phyloP scores from a whole-genome alignment of 2,797 vertebrate genomes.

The Morus bassanus region DNA sequence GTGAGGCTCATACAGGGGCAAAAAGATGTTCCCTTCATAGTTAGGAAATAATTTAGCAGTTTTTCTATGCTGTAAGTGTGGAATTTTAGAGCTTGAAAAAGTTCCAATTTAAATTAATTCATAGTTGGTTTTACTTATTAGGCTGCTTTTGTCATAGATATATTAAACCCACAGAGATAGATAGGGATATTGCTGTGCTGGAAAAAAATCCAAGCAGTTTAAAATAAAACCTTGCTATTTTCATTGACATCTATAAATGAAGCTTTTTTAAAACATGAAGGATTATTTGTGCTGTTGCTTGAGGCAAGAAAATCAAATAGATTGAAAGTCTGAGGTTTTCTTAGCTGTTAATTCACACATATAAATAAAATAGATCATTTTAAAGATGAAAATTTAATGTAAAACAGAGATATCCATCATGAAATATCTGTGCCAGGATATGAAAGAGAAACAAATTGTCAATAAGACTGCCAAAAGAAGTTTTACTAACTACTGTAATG shows the following conservation, averaged over 20 bases:
- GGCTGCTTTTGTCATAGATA: not conserved
- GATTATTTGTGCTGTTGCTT: not conserved
- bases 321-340: not conserved
- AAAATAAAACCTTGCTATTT: not conserved
- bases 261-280: not conserved
- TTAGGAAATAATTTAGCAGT: not conserved
- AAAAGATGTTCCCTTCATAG: not conserved
- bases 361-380: not conserved
- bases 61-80: not conserved
- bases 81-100: not conserved
- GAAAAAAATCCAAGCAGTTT: not conserved
- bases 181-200: not conserved
- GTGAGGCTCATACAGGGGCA: not conserved
- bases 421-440: not conserved
- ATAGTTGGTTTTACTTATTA: not conserved
- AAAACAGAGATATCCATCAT: not conserved
- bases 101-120: not conserved
- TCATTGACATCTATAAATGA: not conserved
- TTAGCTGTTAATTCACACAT: not conserved
- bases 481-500: not conserved
- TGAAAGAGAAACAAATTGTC: not conserved
- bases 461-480: not conserved
- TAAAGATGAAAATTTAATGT: not conserved
- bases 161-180: not conserved
- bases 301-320: not conserved